These are phyloP conservation scores for Poeciliopsis infans DNA, from an alignment of 2,797 vertebrate genomes.

Conservation along the genomic window DNA sequence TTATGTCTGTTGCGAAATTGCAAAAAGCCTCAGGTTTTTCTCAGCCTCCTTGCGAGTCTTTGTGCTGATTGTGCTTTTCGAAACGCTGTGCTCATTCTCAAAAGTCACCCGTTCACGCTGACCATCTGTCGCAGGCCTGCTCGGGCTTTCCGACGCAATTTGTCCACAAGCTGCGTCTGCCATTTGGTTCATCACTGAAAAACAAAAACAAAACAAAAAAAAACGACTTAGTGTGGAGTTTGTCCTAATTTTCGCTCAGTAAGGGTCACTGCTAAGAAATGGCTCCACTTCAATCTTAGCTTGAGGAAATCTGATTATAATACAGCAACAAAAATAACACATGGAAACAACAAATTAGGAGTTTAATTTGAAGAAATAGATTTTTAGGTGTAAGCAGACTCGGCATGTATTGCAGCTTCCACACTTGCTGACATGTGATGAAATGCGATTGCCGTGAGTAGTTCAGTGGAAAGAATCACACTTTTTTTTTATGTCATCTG, in stretches of 20 bases:
- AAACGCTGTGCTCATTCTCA: conserved; percentile 52
- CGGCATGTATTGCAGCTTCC: background rate
- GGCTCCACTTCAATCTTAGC: conserved; percentile 17
- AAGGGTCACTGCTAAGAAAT: conserved; percentile 49
- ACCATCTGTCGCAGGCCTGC: conserved; percentile 72
- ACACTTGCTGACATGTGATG: background rate
- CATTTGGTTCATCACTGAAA: conserved; percentile 64
- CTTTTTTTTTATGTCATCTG: background rate
- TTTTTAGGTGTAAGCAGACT: too few relatives aligned
- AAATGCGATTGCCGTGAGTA: background rate
- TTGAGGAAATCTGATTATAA: conserved; percentile 10
- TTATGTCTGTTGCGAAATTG: conserved; percentile 40
- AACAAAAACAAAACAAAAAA: conserved; percentile 10
- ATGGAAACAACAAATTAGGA: background rate
- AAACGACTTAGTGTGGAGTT: conserved; percentile 44
- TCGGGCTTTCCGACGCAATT: conserved; percentile 62
- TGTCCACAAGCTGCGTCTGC: conserved; percentile 72
- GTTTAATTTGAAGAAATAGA: background rate
- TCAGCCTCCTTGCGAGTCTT: conserved; percentile 38
- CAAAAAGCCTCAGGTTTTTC: conserved; percentile 47
- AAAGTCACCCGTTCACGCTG: conserved; percentile 54
- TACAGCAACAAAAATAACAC: background rate
- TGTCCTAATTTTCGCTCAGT: conserved; percentile 57
- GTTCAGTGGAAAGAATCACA: background rate
- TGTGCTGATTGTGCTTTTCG: conserved; percentile 54